phyloP scores from a whole-genome alignment of 1,140 invertebrate species.

The Drosophila arawakana region DNA sequence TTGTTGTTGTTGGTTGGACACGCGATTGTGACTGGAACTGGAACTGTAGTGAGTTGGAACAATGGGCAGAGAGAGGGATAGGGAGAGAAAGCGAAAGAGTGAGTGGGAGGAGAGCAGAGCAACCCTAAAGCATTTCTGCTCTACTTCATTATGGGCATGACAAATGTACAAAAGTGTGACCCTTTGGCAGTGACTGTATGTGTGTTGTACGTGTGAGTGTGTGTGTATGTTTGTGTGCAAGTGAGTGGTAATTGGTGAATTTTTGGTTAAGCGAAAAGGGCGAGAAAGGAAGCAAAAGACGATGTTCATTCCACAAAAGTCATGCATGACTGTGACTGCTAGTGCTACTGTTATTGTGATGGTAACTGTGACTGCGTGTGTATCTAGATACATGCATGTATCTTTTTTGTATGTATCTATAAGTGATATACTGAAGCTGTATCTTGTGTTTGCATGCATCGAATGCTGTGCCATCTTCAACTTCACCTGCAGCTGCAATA shows the following conservation, averaged over 20 bases:
- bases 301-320: constrained; percentile 51
- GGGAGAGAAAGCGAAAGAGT: background rate
- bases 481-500: background rate
- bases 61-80: background rate
- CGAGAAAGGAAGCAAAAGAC: background rate
- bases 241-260: constrained; percentile 1
- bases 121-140: constrained; percentile 55
- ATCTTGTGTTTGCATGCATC: constrained; percentile 27
- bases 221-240: constrained; percentile 22
- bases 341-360: constrained; percentile 4
- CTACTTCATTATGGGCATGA: constrained; percentile 78
- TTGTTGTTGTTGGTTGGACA: constrained; percentile 36
- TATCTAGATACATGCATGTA: constrained; percentile 13
- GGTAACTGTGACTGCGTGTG: constrained; percentile 21
- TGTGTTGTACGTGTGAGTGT: constrained; percentile 14
- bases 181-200: constrained; percentile 26
- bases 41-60: constrained; percentile 6
- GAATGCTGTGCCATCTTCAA: constrained; percentile 8
- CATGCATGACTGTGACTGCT: constrained; percentile 15
- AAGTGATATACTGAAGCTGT: constrained; percentile 22
- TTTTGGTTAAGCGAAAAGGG: background rate
- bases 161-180: constrained; percentile 44
- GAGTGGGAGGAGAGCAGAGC: constrained; percentile 20
- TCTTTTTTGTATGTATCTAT: background rate
- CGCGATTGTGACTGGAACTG: constrained; percentile 36